phyloP scores from a whole-genome alignment of 2,888 invertebrate species.

The Cryptus armator region DNA sequence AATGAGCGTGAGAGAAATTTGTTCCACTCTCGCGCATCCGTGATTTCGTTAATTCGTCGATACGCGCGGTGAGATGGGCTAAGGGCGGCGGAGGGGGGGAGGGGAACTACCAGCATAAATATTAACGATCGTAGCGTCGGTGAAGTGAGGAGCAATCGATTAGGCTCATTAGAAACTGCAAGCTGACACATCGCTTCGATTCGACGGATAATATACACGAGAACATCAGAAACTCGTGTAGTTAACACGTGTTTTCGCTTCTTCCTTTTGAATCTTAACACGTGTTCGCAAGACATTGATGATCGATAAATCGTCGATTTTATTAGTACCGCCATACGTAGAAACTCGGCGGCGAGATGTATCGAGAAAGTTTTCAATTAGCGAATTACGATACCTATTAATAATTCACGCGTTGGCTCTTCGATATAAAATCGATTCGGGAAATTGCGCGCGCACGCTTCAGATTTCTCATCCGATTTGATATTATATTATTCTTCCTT shows the following conservation, averaged over 20 bases:
- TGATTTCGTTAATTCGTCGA: constrained; percentile 62
- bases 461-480: not conserved
- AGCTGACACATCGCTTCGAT: constrained; percentile 53
- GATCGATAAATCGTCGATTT: constrained; percentile 63
- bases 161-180: constrained; percentile 61
- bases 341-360: constrained; percentile 11
- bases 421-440: not conserved
- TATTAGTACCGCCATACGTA: constrained; percentile 31
- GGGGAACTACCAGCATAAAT: not conserved
- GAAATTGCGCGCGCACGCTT: not conserved
- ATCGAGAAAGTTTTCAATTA: constrained; percentile 67
- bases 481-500: constrained; percentile 5
- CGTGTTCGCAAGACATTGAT: constrained; percentile 51
- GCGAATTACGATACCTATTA: constrained; percentile 59
- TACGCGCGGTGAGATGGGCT: not conserved
- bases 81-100: not conserved
- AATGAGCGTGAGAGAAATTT: constrained; percentile 65
- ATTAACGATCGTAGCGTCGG: not conserved
- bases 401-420: constrained; percentile 34
- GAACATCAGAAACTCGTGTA: constrained; percentile 44
- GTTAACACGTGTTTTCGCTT: constrained; percentile 43
- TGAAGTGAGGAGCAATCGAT: constrained; percentile 50
- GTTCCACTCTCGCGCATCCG: constrained; percentile 64
- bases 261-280: constrained; percentile 26
- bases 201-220: constrained; percentile 54